phyloP scores from a whole-genome alignment of 2,113 vertebrate species.

The Varanus komodoensis region DNA sequence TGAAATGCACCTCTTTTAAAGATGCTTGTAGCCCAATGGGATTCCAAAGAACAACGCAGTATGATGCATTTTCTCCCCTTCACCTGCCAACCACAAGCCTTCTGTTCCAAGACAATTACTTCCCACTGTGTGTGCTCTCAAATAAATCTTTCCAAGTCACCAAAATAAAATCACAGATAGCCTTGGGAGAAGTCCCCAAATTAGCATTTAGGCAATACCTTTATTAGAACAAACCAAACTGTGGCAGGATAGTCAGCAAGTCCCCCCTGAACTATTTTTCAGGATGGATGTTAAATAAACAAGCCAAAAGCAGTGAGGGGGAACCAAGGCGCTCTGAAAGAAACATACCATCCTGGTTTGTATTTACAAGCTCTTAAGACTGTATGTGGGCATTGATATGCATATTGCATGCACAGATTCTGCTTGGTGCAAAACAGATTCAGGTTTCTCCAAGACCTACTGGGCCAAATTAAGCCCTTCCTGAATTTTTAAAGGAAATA shows the following conservation, averaged over 20 bases:
- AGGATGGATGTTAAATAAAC: not conserved
- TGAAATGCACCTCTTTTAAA: conserved; percentile 39
- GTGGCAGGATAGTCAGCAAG: not conserved
- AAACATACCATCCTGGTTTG: not conserved
- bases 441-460: not conserved
- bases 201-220: not conserved
- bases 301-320: not conserved
- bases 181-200: not conserved
- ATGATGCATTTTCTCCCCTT: conserved; percentile 24
- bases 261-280: not conserved
- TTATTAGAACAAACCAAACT: not conserved
- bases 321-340: not conserved
- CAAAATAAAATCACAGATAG: not conserved
- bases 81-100: not conserved
- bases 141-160: conserved; percentile 42
- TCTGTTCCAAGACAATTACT: conserved; percentile 45
- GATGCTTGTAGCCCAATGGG: not conserved
- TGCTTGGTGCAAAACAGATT: not conserved
- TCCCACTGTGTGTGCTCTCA: conserved; percentile 25
- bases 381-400: not conserved
- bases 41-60: conserved; percentile 28
- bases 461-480: not conserved
- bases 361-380: not conserved
- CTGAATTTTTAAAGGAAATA: not conserved
- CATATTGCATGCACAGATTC: not conserved